phyloP scores from a whole-genome alignment of 2,113 vertebrate genomes.

The Hystrix cristata region DNA sequence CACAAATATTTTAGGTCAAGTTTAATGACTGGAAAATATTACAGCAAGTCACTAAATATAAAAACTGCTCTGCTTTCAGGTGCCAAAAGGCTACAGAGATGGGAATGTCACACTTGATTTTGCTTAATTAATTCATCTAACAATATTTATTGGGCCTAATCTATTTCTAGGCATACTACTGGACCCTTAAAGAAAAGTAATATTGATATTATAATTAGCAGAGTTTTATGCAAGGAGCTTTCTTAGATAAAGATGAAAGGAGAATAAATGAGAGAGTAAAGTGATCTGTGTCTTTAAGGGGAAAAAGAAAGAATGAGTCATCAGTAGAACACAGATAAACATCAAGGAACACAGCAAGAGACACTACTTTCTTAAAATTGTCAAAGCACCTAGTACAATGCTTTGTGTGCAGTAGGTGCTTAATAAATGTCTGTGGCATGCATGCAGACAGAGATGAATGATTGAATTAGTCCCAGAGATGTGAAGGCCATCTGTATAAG shows the following conservation, averaged over 20 bases:
- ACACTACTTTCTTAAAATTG: neutral
- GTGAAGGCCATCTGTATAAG: neutral
- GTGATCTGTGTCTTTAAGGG: neutral
- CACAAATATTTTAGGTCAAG: neutral
- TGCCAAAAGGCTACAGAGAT: neutral
- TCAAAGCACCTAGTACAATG: neutral
- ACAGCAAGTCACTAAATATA: neutral
- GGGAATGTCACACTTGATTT: neutral
- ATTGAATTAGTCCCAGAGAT: neutral
- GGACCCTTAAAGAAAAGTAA: neutral
- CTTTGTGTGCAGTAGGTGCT: neutral
- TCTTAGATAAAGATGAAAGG: neutral
- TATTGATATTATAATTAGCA: neutral
- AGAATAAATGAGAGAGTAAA: neutral
- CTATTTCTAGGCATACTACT: neutral
- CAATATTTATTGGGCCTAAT: neutral
- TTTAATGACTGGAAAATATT: neutral
- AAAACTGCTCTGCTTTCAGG: neutral
- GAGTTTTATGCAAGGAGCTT: neutral
- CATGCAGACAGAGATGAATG: neutral
- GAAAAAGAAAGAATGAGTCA: neutral
- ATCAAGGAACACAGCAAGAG: slow-evolving; percentile 1
- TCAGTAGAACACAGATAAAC: neutral
- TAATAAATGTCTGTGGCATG: neutral
- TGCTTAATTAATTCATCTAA: neutral